A percentile compares a stretch with the other conserved stretches of the same genome.
phyloP scores from a whole-genome alignment of 2,888 invertebrate species.

The Gibbula magus region DNA sequence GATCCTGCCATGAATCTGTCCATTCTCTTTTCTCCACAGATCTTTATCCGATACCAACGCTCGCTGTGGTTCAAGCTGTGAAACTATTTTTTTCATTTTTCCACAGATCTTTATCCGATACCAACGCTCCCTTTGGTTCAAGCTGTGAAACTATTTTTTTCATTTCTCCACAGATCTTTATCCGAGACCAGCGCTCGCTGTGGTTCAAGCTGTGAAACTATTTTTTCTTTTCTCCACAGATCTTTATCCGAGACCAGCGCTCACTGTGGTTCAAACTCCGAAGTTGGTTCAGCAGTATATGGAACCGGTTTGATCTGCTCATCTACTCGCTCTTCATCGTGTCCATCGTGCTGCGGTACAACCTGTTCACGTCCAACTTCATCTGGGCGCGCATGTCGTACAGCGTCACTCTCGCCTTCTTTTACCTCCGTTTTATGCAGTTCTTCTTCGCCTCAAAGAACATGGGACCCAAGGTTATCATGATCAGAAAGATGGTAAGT shows the following conservation, averaged over 20 bases:
- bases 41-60: no score
- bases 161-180: no score
- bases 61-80: no score
- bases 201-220: no score
- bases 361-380: slow-evolving; percentile 52
- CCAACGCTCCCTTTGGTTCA: slow-evolving; percentile 43
- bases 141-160: slow-evolving; percentile 31
- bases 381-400: slow-evolving; percentile 69
- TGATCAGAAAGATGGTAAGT: slow-evolving; percentile 74
- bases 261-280: slow-evolving; percentile 35
- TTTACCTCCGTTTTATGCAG: slow-evolving; percentile 72
- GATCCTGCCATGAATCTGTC: no score
- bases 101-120: slow-evolving; percentile 65
- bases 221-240: slow-evolving; percentile 45
- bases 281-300: slow-evolving; percentile 68
- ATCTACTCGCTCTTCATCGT: slow-evolving; percentile 67
- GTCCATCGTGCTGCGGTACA: slow-evolving; percentile 66
- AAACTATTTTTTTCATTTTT: no score
- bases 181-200: no score
- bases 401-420: slow-evolving; percentile 69
- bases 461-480: slow-evolving; percentile 75
- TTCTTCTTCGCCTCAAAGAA: slow-evolving; percentile 71
- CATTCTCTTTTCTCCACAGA: no score
- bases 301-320: slow-evolving; percentile 72
- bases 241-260: slow-evolving; percentile 61